Evolutionary conservation across 2,113 vertebrate species (phyloP), one percentile per base, ranked within the genome.

Genomic region (Platysternon megacephalum): DNA sequence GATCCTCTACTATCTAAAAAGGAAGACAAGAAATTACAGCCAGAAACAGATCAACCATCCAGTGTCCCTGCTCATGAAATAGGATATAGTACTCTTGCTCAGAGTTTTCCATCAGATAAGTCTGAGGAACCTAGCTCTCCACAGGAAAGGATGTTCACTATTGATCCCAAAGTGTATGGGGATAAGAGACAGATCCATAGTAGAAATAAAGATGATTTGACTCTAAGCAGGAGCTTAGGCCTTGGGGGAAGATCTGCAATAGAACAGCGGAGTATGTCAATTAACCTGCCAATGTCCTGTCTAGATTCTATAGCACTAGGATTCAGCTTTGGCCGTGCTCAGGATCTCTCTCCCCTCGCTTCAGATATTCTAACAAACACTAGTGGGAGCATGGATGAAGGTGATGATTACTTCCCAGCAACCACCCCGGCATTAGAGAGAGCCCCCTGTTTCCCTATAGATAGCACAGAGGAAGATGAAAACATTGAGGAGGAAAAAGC

Each of bases 231-330:
- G 97, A 99, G 98, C 93, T 13, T 99, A 94, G 98, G 98, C 82
- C 98, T 99, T 84, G 98, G 98, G 28, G 98, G 98, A 2, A 98
- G 98, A 95, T 98, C 99, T 89, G 99, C 99, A n/a, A 98, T 99
- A 97, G 99, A 99, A 24, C 99, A 99, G 97, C 99, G 99, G 97
- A 99, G 99, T 95, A 99, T 99, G 98, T 99, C 99, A 8, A 99
- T 99, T 94, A 99, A 99, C 93, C 98, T 99, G 92, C 99, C 99
- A 21, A 99, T 99, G 98, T 99, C 99, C 87, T 98, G 99, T 93
- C 93, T 99, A 95, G 99, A 99, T 92, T 98, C 98, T 68, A 98
- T 98, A 95, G 98, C 99, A 96, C 98, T 99, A 35, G 99, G 99
- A 49, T 99, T 99, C 96, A 99, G 98, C 91, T 99, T 99, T 97